Conservation (phyloP, 2,113 vertebrate species). For the Rhinoderma darwinii region DNA sequence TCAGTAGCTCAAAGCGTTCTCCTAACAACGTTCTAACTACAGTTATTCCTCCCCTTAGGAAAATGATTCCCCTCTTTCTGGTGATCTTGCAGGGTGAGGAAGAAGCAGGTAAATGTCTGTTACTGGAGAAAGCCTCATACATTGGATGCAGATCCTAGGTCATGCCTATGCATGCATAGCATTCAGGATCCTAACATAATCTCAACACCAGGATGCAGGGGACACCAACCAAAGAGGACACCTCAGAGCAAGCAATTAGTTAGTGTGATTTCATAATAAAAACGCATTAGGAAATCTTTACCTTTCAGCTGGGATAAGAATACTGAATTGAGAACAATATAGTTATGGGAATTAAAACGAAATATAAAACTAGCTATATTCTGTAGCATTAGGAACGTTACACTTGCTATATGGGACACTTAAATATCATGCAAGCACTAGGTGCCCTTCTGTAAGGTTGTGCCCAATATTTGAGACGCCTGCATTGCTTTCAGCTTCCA, state of each 20-base stretch:
- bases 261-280: neutral
- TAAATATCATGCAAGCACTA: neutral
- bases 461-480: too few relatives aligned
- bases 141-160: conserved; percentile 70
- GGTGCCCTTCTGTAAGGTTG: conserved; percentile 3
- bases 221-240: conserved; percentile 45
- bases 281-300: neutral
- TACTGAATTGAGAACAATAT: neutral
- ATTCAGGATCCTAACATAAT: conserved; percentile 60
- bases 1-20: conserved; percentile 57
- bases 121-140: conserved; percentile 53
- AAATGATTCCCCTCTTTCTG: conserved; percentile 56
- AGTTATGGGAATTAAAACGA: neutral
- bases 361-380: neutral
- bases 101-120: conserved; percentile 70
- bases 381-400: neutral
- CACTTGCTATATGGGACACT: neutral
- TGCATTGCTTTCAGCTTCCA: conserved; percentile 1
- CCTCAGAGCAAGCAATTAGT: neutral
- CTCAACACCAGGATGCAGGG: conserved; percentile 17
- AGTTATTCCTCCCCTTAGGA: conserved; percentile 65
- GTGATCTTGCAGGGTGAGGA: conserved; percentile 69
- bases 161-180: conserved; percentile 73
- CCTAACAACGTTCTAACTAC: conserved; percentile 56
- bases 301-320: neutral